Percentiles rank a stretch among this genome's conserved stretches.
Conservation (phyloP, 2,888 invertebrate species). For the Nebria brevicollis region DNA sequence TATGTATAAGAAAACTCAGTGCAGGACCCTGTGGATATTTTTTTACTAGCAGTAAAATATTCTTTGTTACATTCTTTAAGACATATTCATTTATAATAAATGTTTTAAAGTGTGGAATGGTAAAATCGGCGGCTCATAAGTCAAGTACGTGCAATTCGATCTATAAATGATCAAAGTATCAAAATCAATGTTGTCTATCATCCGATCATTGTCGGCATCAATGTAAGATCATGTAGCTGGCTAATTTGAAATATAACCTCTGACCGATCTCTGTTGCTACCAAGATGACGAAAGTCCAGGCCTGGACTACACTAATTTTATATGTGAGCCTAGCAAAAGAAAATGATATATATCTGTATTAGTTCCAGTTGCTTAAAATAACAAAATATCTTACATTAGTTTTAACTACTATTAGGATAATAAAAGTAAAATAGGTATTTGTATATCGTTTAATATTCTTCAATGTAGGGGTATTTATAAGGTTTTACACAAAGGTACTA, state of each 20-base stretch:
- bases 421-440: no score
- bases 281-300: slow-evolving; percentile 11
- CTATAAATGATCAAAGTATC: slow-evolving; percentile 10
- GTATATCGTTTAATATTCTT: no score
- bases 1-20: no score
- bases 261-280: slow-evolving; percentile 25
- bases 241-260: slow-evolving; percentile 35
- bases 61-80: neutral
- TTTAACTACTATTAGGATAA: no score
- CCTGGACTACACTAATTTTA: neutral
- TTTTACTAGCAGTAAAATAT: no score
- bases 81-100: neutral
- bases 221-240: slow-evolving; percentile 25
- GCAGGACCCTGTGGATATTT: no score
- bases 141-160: slow-evolving; percentile 10
- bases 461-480: no score
- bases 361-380: no score
- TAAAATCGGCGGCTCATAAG: slow-evolving; percentile 8
- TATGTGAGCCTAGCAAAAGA: no score
- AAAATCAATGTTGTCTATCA: slow-evolving; percentile 25
- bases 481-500: no score
- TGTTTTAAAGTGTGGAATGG: neutral
- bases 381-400: no score
- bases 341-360: no score
- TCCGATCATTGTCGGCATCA: slow-evolving; percentile 16